phyloP scores from a whole-genome alignment of 2,797 vertebrate genomes.

The Cyclopterus lumpus region DNA sequence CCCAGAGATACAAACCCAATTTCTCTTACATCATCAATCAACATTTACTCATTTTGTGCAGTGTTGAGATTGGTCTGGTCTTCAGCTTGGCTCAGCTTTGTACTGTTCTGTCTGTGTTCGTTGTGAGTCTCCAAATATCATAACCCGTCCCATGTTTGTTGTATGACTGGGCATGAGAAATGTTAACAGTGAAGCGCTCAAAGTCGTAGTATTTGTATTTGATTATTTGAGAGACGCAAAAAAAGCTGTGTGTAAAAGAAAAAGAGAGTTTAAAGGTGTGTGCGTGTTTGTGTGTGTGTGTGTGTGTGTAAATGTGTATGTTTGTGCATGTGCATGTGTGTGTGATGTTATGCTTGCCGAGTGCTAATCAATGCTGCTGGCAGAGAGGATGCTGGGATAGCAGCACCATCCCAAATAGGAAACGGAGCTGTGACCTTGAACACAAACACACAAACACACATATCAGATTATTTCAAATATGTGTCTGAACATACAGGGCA shows the following conservation, averaged over 20 bases:
- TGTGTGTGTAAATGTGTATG: slow-evolving; percentile 29
- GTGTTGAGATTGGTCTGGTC: slow-evolving; percentile 38
- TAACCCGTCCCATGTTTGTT: slow-evolving; percentile 18
- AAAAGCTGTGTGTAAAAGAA: slow-evolving; percentile 24
- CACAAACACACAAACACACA: slow-evolving; percentile 47
- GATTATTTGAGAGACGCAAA: slow-evolving; percentile 27
- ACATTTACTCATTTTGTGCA: slow-evolving; percentile 36
- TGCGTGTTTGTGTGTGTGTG: slow-evolving; percentile 26
- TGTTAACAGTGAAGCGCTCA: slow-evolving; percentile 4
- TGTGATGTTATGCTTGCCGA: slow-evolving; percentile 69
- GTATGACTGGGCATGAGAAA: slow-evolving; percentile 6
- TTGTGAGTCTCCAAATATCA: slow-evolving; percentile 14
- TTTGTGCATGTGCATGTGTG: background rate
- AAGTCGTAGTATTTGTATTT: slow-evolving; percentile 34
- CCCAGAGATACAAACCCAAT: slow-evolving; percentile 48
- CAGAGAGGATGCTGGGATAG: slow-evolving; percentile 78
- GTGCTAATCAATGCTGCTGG: slow-evolving; percentile 81
- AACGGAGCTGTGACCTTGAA: slow-evolving; percentile 78
- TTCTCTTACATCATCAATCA: slow-evolving; percentile 55
- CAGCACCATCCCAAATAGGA: slow-evolving; percentile 71
- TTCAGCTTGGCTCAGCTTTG: slow-evolving; percentile 19
- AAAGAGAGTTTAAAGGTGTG: slow-evolving; percentile 4
- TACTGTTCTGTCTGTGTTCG: slow-evolving; percentile 8
- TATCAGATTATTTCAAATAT: slow-evolving; percentile 48
- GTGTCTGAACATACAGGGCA: slow-evolving; percentile 25